Evolutionary conservation across 2,113 vertebrate genomes (phyloP).

Genomic region (Oryzias woworae): DNA sequence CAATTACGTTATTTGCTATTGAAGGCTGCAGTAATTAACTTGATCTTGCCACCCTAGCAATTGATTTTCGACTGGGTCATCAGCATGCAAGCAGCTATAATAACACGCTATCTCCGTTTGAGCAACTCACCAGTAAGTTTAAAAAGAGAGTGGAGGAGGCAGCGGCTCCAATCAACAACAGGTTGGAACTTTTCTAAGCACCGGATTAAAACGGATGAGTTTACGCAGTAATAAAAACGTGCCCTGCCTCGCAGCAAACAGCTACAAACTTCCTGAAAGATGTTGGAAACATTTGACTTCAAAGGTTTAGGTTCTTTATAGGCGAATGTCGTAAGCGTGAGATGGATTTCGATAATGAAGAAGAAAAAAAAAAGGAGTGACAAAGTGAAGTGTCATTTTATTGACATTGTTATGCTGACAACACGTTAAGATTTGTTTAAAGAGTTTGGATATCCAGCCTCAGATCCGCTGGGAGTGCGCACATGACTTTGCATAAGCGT

Average conservation of each 20-base stretch:
- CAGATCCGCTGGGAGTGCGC: slow-evolving; percentile 45
- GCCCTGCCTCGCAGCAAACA: too few relatives aligned
- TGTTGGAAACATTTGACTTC: too few relatives aligned
- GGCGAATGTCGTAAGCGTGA: slow-evolving; percentile 45
- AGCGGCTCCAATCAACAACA: too few relatives aligned
- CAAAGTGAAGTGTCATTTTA: slow-evolving; percentile 58
- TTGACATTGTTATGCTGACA: slow-evolving; percentile 64
- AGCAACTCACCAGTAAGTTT: not conserved
- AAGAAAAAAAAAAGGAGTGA: slow-evolving; percentile 8
- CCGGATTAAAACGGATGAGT: slow-evolving; percentile 10
- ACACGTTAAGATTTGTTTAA: slow-evolving; percentile 63
- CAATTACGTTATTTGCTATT: slow-evolving; percentile 23
- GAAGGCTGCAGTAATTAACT: slow-evolving; percentile 22
- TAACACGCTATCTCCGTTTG: not conserved
- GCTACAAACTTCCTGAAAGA: too few relatives aligned
- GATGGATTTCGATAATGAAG: slow-evolving; percentile 40
- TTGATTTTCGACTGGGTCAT: slow-evolving; percentile 19
- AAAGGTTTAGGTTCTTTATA: too few relatives aligned
- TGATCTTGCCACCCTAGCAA: slow-evolving; percentile 17
- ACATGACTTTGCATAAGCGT: slow-evolving; percentile 61
- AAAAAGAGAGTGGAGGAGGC: too few relatives aligned
- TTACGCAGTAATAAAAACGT: slow-evolving; percentile 44
- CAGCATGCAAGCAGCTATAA: not conserved
- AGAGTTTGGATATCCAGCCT: slow-evolving; percentile 55
- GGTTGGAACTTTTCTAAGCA: too few relatives aligned